Conservation (phyloP, 2,888 invertebrate species). For the Agrochola lota region DNA sequence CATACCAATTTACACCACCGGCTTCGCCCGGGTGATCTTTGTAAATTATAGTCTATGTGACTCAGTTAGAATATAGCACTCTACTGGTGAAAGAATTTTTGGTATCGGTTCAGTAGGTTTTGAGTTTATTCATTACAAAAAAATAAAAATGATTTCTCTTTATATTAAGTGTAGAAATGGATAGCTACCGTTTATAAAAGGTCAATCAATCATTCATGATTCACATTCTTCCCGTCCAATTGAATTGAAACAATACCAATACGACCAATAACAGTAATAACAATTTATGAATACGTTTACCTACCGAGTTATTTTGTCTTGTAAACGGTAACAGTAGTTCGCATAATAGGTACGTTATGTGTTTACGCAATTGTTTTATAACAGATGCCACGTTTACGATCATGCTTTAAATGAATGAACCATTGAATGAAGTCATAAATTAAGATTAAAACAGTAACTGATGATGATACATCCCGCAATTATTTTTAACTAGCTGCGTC, state of each 20-base stretch:
- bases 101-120: too few relatives aligned
- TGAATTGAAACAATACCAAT: conserved; percentile 17
- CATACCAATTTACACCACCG: too few relatives aligned
- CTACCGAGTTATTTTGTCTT: conserved; percentile 5
- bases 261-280: not conserved
- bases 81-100: too few relatives aligned
- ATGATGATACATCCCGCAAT: conserved; percentile 22
- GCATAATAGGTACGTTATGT: not conserved
- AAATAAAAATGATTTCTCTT: too few relatives aligned
- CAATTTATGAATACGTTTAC: conserved; percentile 11
- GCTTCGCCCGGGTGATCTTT: too few relatives aligned
- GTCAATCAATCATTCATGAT: not conserved
- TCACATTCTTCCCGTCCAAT: not conserved
- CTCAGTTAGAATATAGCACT: too few relatives aligned
- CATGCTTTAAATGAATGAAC: conserved; percentile 28
- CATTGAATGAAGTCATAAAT: conserved; percentile 31
- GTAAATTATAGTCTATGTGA: too few relatives aligned
- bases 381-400: conserved; percentile 23
- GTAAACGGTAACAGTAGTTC: conserved; percentile 26
- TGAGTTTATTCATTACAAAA: too few relatives aligned
- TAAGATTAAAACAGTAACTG: not conserved
- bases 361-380: conserved; percentile 15
- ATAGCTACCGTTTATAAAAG: not conserved
- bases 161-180: too few relatives aligned
- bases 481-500: conserved; percentile 14